Evolutionary conservation across 1,140 invertebrate species (phyloP).

Genomic region (Brachionus angularis): DNA sequence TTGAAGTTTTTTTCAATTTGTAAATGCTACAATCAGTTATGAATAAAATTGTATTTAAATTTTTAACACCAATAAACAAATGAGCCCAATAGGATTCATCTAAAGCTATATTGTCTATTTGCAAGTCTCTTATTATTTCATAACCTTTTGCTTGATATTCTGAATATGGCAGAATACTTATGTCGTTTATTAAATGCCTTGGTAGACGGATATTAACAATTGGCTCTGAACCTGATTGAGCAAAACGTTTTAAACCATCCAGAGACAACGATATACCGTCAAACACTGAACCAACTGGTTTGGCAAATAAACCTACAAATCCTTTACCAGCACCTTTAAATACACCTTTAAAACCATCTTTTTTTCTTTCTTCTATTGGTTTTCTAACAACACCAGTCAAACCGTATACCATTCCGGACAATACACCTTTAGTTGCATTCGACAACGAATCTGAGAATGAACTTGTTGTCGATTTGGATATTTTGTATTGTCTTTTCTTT

Average conservation of each 20-base stretch:
- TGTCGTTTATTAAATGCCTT: slow-evolving; percentile 29
- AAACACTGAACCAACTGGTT: slow-evolving; percentile 1
- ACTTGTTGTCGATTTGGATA: slow-evolving; percentile 15
- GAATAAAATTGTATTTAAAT: neutral
- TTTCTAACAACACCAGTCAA: neutral
- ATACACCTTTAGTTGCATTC: slow-evolving; percentile 20
- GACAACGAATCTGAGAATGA: neutral
- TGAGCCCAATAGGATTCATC: slow-evolving; percentile 42
- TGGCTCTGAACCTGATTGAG: slow-evolving; percentile 14
- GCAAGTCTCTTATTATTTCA: slow-evolving; percentile 33
- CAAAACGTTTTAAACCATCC: slow-evolving; percentile 30
- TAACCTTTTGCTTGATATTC: slow-evolving; percentile 40
- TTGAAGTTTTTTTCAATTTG: slow-evolving; percentile 1
- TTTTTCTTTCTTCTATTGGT: slow-evolving; percentile 7
- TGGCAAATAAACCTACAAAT: slow-evolving; percentile 2
- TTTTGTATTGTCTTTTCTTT: slow-evolving; percentile 40
- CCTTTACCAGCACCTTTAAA: slow-evolving; percentile 35
- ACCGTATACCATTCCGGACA: slow-evolving; percentile 1
- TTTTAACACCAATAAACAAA: neutral
- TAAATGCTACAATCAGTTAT: slow-evolving; percentile 22
- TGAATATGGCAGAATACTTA: slow-evolving; percentile 32
- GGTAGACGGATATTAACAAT: slow-evolving; percentile 25
- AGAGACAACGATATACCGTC: slow-evolving; percentile 4
- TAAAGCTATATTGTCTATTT: slow-evolving; percentile 33
- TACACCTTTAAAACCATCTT: neutral